Evolutionary conservation across 2,797 vertebrate species (phyloP), one percentile per base, ranked within the genome.

Genomic region (Mycteria americana): DNA sequence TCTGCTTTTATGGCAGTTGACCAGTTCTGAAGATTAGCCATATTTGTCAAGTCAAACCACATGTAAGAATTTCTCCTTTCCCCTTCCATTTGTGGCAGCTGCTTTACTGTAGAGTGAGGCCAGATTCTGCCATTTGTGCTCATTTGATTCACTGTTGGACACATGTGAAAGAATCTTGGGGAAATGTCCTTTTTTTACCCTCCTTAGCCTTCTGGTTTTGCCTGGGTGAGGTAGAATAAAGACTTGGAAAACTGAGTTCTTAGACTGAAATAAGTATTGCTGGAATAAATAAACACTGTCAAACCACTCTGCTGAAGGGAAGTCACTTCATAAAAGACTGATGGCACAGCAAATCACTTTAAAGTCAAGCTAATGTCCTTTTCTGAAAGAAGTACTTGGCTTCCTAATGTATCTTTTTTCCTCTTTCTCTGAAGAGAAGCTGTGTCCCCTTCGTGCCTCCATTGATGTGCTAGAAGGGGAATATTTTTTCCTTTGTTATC

Each of bases 401-500:
- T 91, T 83, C 24, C n/a, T 95, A 91, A 96, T 54, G 2, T 76
- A 5, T 74, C 21, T 63, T 72, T 62, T 60, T 63, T 8, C 53
- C 7, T 35, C 19, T 68, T 88, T 70, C 85, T 93, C 48, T 87
- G 77, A 89, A 98, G 97, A 92, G 73, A 82, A 88, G 9, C 43
- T n/a, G 22, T 98, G 97, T 48, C 90, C 39, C 5, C 59, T 57
- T 53, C 97, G 95, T 69, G 3, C 9, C 13, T 50, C 50, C 35
- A 92, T 98, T 79, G 92, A 92, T 7, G 93, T 92, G 19, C 28
- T 98, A 8, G 98, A 98, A 97, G 98, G 97, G 17, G 98, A 98
- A 54, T 97, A 97, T 91, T 98, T 97, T 98, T 98, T 86, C 91
- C 95, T 96, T 91, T 98, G 94, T 68, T 98, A 97, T 35, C 39